Evolutionary conservation across 1,140 invertebrate genomes (phyloP).

Genomic region (Zaprionus nigranus): DNA sequence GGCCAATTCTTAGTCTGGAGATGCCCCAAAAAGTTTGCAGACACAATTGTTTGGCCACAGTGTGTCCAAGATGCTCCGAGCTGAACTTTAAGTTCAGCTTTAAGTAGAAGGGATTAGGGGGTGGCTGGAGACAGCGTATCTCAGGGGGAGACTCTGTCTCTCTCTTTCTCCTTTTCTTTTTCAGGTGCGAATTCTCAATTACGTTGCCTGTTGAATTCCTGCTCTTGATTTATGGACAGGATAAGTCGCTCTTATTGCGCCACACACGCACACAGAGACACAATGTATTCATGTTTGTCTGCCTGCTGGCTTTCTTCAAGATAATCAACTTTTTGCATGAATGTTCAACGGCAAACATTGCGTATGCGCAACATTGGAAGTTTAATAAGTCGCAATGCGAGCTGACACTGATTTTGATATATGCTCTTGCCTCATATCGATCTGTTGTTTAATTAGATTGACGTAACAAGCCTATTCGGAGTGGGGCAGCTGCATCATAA

Average conservation of each 20-base stretch:
- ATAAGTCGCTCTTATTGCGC: background rate
- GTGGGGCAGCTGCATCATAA: background rate
- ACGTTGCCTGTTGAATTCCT: slow-evolving; percentile 21
- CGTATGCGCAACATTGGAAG: slow-evolving; percentile 24
- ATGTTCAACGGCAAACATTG: slow-evolving; percentile 17
- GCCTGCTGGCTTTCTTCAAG: slow-evolving; percentile 10
- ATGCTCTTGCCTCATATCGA: slow-evolving; percentile 13
- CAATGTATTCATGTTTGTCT: background rate
- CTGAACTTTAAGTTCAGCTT: background rate
- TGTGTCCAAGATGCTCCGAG: slow-evolving; percentile 2
- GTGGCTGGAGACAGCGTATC: background rate
- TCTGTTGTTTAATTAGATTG: slow-evolving; percentile 15
- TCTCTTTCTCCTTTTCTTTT: background rate
- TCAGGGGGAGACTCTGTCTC: background rate
- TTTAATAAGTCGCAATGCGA: slow-evolving; percentile 25
- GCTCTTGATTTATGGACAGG: slow-evolving; percentile 39
- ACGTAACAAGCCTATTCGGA: background rate
- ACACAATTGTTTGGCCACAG: slow-evolving; percentile 39
- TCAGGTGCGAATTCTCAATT: slow-evolving; percentile 43
- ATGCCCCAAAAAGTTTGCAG: slow-evolving; percentile 42
- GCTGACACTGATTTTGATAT: background rate
- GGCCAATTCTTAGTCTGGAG: background rate
- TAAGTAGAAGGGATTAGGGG: background rate
- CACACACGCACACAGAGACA: background rate
- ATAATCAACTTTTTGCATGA: slow-evolving; percentile 55